Conservation (phyloP, 2,113 vertebrate species). For the Chloropsis hardwickii region DNA sequence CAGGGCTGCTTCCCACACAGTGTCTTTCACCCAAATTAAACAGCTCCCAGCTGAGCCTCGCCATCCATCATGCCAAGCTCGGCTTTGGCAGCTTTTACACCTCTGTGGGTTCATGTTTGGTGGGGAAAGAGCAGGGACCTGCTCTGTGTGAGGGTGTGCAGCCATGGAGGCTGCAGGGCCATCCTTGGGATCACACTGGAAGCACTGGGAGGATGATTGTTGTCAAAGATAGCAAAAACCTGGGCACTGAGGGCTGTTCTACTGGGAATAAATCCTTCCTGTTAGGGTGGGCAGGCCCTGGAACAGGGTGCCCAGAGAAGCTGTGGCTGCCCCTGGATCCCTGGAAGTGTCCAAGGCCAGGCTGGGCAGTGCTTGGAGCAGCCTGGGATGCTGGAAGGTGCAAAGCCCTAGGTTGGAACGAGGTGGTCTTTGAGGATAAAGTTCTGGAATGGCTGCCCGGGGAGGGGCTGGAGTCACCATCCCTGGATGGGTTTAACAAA, state of each 20-base stretch:
- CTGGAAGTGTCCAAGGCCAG: not conserved
- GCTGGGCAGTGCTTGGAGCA: rapidly evolving
- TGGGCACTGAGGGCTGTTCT: not conserved
- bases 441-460: no score
- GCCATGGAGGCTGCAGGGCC: not conserved
- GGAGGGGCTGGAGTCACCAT: no score
- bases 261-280: rapidly evolving
- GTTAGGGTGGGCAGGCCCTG: rapidly evolving
- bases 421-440: no score
- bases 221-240: not conserved
- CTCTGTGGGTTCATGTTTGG: not conserved
- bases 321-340: not conserved
- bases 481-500: no score
- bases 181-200: not conserved
- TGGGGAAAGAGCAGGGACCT: rapidly evolving
- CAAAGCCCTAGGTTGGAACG: not conserved
- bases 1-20: slow-evolving; percentile 50
- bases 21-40: slow-evolving; percentile 62
- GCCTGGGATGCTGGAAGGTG: rapidly evolving
- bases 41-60: slow-evolving; percentile 53
- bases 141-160: rapidly evolving
- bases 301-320: not conserved
- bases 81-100: not conserved
- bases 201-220: not conserved
- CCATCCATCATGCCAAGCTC: slow-evolving; percentile 9